phyloP scores from a whole-genome alignment of 2,113 vertebrate genomes.

The Heliornis fulica region DNA sequence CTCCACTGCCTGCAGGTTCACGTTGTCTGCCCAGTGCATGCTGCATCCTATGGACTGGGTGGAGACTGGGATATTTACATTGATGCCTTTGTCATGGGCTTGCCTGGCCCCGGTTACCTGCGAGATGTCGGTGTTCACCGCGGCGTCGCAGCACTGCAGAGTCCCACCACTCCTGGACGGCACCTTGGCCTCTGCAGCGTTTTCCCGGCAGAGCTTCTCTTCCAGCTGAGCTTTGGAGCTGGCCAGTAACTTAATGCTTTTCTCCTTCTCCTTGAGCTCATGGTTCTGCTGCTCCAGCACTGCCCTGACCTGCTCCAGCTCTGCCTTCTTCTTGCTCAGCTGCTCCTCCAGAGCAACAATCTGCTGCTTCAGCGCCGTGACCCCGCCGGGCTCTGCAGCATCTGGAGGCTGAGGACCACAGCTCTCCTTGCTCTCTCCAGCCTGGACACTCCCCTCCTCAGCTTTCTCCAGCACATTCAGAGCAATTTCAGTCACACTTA shows the following conservation, averaged over 20 bases:
- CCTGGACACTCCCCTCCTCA: background rate
- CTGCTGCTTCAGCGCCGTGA: slow-evolving; percentile 76
- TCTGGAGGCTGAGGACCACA: background rate
- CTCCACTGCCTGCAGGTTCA: rapidly evolving
- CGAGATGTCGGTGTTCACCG: slow-evolving; percentile 68
- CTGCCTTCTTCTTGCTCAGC: slow-evolving; percentile 78
- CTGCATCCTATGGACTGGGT: slow-evolving; percentile 22
- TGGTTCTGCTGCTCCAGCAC: slow-evolving; percentile 80
- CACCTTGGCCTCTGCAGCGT: background rate
- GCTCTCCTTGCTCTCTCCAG: background rate
- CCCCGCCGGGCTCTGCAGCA: background rate
- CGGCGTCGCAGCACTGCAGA: slow-evolving; percentile 37
- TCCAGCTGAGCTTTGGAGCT: slow-evolving; percentile 69
- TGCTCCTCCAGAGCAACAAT: slow-evolving; percentile 80
- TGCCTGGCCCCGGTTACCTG: slow-evolving; percentile 7
- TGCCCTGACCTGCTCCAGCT: slow-evolving; percentile 77
- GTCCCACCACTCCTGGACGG: background rate
- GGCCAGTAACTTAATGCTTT: slow-evolving; percentile 80
- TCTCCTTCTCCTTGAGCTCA: slow-evolving; percentile 82
- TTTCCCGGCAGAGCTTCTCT: slow-evolving; percentile 29
- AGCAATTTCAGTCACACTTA: slow-evolving; percentile 25
- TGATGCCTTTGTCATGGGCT: slow-evolving; percentile 71
- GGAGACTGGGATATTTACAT: slow-evolving; percentile 51
- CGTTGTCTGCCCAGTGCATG: background rate
- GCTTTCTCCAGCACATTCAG: background rate